A percentile compares a stretch with the other conserved stretches of the same genome.
phyloP scores from a whole-genome alignment of 2,888 invertebrate genomes.

The Lithophane ornitopus region DNA sequence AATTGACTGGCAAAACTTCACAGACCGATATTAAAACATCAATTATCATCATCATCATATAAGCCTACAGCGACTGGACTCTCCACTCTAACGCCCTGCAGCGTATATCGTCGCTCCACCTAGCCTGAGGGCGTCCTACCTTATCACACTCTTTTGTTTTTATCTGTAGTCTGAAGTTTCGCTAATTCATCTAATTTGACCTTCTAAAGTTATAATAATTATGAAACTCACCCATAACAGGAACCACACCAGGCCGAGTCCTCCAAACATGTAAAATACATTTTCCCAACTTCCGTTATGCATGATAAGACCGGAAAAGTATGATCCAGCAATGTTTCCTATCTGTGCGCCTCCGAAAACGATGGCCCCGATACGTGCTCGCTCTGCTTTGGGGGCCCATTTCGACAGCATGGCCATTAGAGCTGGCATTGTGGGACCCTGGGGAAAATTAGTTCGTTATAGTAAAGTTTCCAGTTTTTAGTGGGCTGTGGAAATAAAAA shows the following conservation, averaged over 20 bases:
- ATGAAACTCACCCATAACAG: conserved; percentile 83
- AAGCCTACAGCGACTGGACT: too few relatives aligned
- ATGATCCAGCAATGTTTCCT: conserved; percentile 89
- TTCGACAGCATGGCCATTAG: conserved; percentile 91
- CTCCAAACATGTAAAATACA: conserved; percentile 91
- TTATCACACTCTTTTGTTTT: background rate
- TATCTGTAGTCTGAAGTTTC: background rate
- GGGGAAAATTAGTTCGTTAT: conserved; percentile 27
- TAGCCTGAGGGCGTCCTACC: background rate
- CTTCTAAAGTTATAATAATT: background rate
- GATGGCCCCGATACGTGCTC: conserved; percentile 90
- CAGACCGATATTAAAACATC: background rate
- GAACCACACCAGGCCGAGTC: conserved; percentile 89
- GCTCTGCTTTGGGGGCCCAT: conserved; percentile 91
- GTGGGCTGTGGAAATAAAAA: background rate
- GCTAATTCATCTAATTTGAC: too few relatives aligned
- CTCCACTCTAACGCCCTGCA: too few relatives aligned
- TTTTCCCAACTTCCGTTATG: conserved; percentile 89
- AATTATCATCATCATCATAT: background rate
- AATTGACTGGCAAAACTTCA: background rate
- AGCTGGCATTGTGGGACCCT: conserved; percentile 92
- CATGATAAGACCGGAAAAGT: conserved; percentile 89
- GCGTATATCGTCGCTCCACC: background rate
- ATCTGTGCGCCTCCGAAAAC: conserved; percentile 91
- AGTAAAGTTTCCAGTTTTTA: background rate